phyloP scores from a whole-genome alignment of 2,888 invertebrate genomes.

The Campoplex nolae region DNA sequence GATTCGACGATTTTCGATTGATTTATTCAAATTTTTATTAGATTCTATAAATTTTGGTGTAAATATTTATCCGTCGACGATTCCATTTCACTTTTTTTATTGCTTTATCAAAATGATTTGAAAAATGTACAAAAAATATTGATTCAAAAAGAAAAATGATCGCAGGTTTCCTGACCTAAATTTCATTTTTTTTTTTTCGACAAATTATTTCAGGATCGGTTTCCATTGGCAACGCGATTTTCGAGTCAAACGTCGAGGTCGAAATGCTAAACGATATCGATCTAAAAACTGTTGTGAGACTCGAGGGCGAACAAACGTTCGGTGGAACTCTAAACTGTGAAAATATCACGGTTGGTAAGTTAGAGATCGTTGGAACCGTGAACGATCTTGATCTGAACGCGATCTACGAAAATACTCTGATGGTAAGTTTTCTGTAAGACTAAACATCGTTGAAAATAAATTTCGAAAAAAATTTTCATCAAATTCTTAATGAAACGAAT shows the following conservation, averaged over 20 bases:
- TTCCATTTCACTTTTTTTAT: neutral
- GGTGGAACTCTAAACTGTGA: constrained; percentile 80
- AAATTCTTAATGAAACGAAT: neutral
- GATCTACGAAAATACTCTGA: constrained; percentile 85
- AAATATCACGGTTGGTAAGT: constrained; percentile 78
- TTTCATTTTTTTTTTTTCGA: neutral
- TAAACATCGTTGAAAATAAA: neutral
- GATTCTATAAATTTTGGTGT: neutral
- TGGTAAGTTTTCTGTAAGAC: constrained; percentile 82
- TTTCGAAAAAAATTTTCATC: neutral
- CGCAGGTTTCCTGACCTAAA: neutral
- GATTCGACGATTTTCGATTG: neutral
- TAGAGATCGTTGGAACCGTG: constrained; percentile 76
- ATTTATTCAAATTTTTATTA: no score
- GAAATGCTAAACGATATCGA: constrained; percentile 85
- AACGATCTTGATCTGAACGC: constrained; percentile 84
- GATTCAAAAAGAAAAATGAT: neutral
- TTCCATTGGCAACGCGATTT: constrained; percentile 83
- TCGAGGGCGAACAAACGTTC: constrained; percentile 85
- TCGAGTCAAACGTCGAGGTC: constrained; percentile 83
- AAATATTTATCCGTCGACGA: neutral
- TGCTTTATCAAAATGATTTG: neutral
- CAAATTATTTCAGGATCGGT: constrained; percentile 80
- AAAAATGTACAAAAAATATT: neutral
- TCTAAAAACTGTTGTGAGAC: constrained; percentile 84